phyloP scores from a whole-genome alignment of 2,888 invertebrate species.

The Carcina quercana region DNA sequence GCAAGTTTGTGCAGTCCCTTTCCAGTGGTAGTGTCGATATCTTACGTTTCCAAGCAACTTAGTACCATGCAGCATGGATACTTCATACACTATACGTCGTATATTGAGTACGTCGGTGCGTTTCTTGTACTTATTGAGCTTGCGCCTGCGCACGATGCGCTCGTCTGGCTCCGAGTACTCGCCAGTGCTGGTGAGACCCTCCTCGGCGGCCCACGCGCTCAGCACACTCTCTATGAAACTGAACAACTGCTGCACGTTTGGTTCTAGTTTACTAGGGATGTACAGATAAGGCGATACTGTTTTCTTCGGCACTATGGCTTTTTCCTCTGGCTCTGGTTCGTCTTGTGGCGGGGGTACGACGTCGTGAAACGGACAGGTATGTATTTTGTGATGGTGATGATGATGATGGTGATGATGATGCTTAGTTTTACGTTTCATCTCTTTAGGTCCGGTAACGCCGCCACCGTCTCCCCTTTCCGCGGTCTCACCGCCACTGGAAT shows the following conservation, averaged over 20 bases:
- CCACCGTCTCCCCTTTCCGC: constrained; percentile 52
- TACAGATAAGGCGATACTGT: constrained; percentile 68
- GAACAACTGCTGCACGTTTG: constrained; percentile 86
- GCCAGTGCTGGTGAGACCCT: constrained; percentile 81
- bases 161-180: constrained; percentile 84
- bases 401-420: constrained; percentile 59
- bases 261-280: constrained; percentile 77
- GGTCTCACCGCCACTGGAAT: constrained; percentile 65
- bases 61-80: constrained; percentile 79
- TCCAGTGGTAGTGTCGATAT: constrained; percentile 88
- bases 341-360: constrained; percentile 48
- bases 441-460: constrained; percentile 33
- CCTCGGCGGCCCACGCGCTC: constrained; percentile 85
- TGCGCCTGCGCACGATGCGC: constrained; percentile 75
- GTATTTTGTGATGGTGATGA: constrained; percentile 58
- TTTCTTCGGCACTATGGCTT: constrained; percentile 51
- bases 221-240: constrained; percentile 87
- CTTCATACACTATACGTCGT: constrained; percentile 79
- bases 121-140: constrained; percentile 76
- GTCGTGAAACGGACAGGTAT: constrained; percentile 63
- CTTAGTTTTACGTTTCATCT: constrained; percentile 47
- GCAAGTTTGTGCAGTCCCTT: constrained; percentile 89
- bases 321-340: constrained; percentile 46
- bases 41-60: constrained; percentile 80
- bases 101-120: constrained; percentile 81